These are phyloP conservation scores for Meliscaeva auricollis DNA, from an alignment of 2,888 invertebrate species.

Conservation along the genomic window DNA sequence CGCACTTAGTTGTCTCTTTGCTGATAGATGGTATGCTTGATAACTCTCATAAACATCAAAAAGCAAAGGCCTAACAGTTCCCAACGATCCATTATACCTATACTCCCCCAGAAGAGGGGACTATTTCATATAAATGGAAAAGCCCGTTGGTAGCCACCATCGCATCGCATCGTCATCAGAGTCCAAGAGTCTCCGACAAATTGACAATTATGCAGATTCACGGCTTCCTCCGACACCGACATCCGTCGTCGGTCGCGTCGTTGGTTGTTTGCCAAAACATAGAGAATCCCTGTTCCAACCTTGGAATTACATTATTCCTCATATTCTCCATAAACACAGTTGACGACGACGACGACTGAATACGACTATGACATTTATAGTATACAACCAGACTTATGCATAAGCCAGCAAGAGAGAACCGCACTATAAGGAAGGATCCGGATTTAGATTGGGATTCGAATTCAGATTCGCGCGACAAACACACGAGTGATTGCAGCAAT, in stretches of 20 bases:
- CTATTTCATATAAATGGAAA: background rate
- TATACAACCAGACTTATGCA: background rate
- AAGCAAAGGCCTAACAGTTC: conserved; percentile 31
- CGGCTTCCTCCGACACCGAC: conserved; percentile 39
- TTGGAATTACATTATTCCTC: conserved; percentile 55
- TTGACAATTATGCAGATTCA: conserved; percentile 73
- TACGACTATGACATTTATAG: background rate
- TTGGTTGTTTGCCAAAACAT: conserved; percentile 10
- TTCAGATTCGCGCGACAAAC: conserved; percentile 38
- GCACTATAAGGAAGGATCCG: conserved; percentile 13
- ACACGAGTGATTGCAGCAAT: conserved; percentile 54
- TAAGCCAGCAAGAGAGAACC: background rate
- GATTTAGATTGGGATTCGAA: conserved; percentile 2
- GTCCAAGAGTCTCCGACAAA: conserved; percentile 51
- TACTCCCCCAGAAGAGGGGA: background rate
- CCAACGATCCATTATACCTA: conserved; percentile 38
- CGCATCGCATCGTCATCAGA: conserved; percentile 5
- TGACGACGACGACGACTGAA: conserved; percentile 10
- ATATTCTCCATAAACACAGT: conserved; percentile 10
- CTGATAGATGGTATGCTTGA: conserved; percentile 48
- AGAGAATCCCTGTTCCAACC: conserved; percentile 57
- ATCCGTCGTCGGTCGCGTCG: conserved; percentile 35
- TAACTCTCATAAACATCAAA: conserved; percentile 61
- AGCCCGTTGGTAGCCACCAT: background rate
- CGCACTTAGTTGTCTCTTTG: background rate